Evolutionary conservation across 2,888 invertebrate species (phyloP).

Genomic region (Escarpia spicata): DNA sequence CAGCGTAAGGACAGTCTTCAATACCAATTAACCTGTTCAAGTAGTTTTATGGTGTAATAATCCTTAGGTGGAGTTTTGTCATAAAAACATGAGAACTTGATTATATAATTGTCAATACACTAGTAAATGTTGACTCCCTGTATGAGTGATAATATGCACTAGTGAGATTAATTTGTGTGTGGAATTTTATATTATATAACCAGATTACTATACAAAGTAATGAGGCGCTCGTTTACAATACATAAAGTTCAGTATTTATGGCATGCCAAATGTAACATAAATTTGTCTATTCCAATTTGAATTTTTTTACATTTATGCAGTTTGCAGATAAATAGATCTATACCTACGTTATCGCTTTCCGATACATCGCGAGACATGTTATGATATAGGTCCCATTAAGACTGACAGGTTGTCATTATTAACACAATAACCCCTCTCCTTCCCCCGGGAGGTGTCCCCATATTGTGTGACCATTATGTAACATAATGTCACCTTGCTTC

Average conservation of each 20-base stretch:
- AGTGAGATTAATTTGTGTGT: background rate
- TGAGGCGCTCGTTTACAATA: too few species aligned
- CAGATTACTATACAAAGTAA: background rate
- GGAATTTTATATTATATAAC: background rate
- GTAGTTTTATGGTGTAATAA: background rate
- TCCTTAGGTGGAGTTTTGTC: background rate
- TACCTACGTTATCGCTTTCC: background rate
- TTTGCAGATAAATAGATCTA: background rate
- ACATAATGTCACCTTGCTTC: background rate
- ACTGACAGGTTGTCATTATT: background rate
- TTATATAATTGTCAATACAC: background rate
- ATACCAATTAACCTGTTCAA: background rate
- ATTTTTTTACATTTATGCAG: background rate
- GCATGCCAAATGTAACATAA: too few species aligned
- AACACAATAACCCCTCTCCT: background rate
- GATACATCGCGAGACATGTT: background rate
- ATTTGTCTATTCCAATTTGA: background rate
- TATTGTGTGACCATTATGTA: background rate
- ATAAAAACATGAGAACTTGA: background rate
- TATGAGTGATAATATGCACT: background rate
- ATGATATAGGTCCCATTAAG: background rate
- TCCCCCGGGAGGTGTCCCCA: background rate
- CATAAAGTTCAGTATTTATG: too few species aligned
- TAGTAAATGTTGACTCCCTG: background rate
- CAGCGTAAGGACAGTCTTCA: background rate